Conservation (phyloP, 64 coral and sea anemone species). For the Pocillopora damicornis region DNA sequence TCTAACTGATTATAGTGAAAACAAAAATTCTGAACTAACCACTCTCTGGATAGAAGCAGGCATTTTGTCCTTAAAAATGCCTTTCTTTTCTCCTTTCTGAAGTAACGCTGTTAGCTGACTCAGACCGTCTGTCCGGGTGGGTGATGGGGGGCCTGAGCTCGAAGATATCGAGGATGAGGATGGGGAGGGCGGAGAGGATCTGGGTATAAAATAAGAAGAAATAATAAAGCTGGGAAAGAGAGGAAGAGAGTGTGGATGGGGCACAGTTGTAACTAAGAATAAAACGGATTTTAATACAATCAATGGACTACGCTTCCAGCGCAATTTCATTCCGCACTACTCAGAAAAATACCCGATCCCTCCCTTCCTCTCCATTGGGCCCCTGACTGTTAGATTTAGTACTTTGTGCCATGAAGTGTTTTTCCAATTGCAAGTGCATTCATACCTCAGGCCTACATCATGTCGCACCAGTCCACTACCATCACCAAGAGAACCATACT, state of each 20-base stretch:
- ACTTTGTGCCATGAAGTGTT: neutral
- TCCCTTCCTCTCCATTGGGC: too few relatives aligned
- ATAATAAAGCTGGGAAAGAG: neutral
- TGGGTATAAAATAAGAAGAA: neutral
- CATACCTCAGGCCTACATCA: slow-evolving; percentile 43
- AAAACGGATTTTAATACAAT: too few relatives aligned
- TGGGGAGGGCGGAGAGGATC: slow-evolving; percentile 78
- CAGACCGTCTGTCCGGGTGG: slow-evolving; percentile 73
- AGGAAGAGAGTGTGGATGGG: too few relatives aligned
- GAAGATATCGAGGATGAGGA: slow-evolving; percentile 85
- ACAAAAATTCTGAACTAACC: slow-evolving; percentile 13
- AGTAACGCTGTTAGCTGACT: slow-evolving; percentile 84
- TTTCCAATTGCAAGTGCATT: neutral
- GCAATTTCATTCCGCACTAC: too few relatives aligned
- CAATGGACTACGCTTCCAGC: too few relatives aligned
- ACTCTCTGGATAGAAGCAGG: slow-evolving; percentile 89
- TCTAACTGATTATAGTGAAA: neutral
- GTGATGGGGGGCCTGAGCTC: slow-evolving; percentile 84
- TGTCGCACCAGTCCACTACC: slow-evolving; percentile 55
- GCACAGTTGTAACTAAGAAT: too few relatives aligned
- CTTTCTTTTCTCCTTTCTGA: slow-evolving; percentile 87
- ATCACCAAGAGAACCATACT: slow-evolving; percentile 1
- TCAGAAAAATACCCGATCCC: too few relatives aligned
- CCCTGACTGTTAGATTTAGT: neutral
- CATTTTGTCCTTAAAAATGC: slow-evolving; percentile 90